These are phyloP conservation scores for Ochropleura plecta DNA, from an alignment of 2,888 invertebrate species.

Conservation along the genomic window DNA sequence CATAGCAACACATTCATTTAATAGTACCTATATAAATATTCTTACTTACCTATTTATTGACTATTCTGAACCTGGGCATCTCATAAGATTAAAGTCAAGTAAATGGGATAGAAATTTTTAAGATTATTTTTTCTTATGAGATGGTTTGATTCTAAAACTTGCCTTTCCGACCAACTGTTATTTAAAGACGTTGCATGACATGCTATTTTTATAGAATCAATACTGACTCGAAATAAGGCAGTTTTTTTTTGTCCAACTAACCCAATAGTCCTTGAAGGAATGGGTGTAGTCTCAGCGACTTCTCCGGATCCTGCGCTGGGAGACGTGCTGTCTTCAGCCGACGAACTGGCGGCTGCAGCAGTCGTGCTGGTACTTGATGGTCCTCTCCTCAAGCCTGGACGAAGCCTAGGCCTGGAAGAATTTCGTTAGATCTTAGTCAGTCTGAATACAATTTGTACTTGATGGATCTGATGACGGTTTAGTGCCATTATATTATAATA, in stretches of 20 bases:
- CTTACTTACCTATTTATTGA: not conserved
- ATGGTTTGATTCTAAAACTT: not conserved
- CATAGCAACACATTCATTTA: not conserved
- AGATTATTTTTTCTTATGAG: not conserved
- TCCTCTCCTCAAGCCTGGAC: slow-evolving; percentile 83
- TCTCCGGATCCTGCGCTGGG: slow-evolving; percentile 78
- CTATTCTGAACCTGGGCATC: not conserved
- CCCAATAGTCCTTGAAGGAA: slow-evolving; percentile 82
- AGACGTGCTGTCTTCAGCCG: slow-evolving; percentile 74
- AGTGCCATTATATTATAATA: not conserved
- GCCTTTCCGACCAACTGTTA: not conserved
- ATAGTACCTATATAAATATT: too few species aligned
- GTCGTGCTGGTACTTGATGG: slow-evolving; percentile 76
- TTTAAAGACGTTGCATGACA: not conserved
- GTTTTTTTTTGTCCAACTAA: slow-evolving; percentile 57
- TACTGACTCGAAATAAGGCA: not conserved
- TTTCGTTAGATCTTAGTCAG: not conserved
- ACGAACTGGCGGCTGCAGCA: slow-evolving; percentile 75
- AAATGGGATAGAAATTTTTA: not conserved
- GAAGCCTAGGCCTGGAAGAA: slow-evolving; percentile 83
- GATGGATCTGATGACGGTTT: not conserved
- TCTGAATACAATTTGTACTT: not conserved
- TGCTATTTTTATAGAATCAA: not conserved
- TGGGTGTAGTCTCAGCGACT: slow-evolving; percentile 83
- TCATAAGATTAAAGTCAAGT: too few species aligned